Base-by-base conservation (phyloP, 1,140 invertebrate species). In the Cardiocondyla obscurior region DNA sequence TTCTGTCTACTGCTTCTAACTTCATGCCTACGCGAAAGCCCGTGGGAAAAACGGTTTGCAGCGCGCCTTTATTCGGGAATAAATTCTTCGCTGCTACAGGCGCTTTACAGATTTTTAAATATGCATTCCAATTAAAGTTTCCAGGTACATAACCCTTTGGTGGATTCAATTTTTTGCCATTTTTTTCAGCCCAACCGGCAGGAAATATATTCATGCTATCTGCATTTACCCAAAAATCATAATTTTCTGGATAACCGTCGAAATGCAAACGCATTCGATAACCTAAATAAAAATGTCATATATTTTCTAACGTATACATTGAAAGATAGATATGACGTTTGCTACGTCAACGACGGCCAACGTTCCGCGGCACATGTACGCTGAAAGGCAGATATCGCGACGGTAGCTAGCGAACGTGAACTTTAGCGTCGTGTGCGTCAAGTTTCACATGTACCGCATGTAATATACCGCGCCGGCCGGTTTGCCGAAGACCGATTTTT, bases 141-240 rank as follows among this genome's bases (percentile, higher is more conserved):
- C 89, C 94, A n/a, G 93, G 77, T 4, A 93, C 95, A 84, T 96
- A 96, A 85, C 96, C 96, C 86, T 96, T 96, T 0, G 98, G 98
- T 4, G 97, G 96, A 85, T 97, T 96, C 44, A 98, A 90, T 44
- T 95, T 92, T 33, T 97, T 96, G 3, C 95, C 95, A 85, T 97
- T 97, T 90, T 97, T 96, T 85, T 98, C 97, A 90, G 98, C 98
- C 97, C 98, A 99, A n/a, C 98, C 98, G 46, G 96, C 95, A 7
- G 97, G 98, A 93, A 99, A 99, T 46, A 99, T 97, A 91, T 98
- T 97, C 87, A 96, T 95, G 1, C 97, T 98, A 91, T 99, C 97
- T 0, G 97, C 97, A 94, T 99, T 98, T 12, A 97, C 96, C 98
- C 98, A 99, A 93, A 98, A 99, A 94, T 99, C 98, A 92, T 98